Conservation (phyloP, 1,140 invertebrate species). For the Cyclargus thomasi region DNA sequence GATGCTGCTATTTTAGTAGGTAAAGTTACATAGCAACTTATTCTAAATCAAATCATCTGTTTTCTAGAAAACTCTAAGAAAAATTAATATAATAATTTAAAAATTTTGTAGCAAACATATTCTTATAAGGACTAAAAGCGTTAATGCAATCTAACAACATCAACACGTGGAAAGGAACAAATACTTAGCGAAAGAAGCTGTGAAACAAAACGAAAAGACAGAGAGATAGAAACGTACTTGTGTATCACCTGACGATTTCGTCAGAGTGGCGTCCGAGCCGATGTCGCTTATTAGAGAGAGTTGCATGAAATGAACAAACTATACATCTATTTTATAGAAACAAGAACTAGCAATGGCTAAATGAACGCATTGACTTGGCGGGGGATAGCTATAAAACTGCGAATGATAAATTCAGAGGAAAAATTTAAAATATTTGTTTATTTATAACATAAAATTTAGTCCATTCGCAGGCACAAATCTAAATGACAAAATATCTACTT, state of each 20-base stretch:
- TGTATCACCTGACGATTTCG: conserved; percentile 65
- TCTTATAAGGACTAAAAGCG: conserved; percentile 4
- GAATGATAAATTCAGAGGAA: conserved; percentile 14
- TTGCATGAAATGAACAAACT: conserved; percentile 75
- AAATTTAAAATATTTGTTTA: neutral
- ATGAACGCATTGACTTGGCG: conserved; percentile 23
- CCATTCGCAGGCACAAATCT: conserved; percentile 19
- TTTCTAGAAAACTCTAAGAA: neutral
- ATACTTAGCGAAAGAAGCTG: conserved; percentile 32
- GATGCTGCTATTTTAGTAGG: neutral
- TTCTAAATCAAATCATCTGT: neutral
- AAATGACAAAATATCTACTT: neutral
- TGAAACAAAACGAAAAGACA: conserved; percentile 27
- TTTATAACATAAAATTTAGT: conserved; percentile 16
- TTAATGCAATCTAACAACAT: conserved; percentile 3
- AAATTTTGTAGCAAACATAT: neutral
- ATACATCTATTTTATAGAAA: conserved; percentile 63
- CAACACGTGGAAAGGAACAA: conserved; percentile 13
- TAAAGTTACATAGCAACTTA: neutral
- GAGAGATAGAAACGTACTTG: conserved; percentile 57
- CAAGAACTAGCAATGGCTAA: conserved; percentile 21
- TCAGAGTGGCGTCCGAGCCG: conserved; percentile 65
- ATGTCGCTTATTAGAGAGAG: conserved; percentile 70
- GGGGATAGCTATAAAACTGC: conserved; percentile 16
- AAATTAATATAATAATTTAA: neutral